Percentiles rank a stretch among this genome's conserved stretches.
These are phyloP conservation scores for Mechanitis messenoides DNA, from an alignment of 2,888 invertebrate species.

Conservation along the genomic window DNA sequence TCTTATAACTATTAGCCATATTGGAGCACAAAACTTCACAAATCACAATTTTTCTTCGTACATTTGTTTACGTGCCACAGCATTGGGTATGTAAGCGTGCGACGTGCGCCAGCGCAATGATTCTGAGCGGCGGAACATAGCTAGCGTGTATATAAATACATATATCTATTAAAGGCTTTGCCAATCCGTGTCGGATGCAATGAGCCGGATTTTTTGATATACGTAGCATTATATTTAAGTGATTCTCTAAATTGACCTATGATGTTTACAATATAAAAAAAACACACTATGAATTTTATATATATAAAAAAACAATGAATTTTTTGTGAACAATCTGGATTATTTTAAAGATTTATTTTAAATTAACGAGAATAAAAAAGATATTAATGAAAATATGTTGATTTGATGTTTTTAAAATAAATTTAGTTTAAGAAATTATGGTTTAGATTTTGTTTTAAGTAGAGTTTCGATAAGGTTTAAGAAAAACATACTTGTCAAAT, in stretches of 20 bases:
- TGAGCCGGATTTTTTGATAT: not conserved
- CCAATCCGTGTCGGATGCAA: not conserved
- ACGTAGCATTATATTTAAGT: not conserved
- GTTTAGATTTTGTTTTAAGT: too few relatives aligned
- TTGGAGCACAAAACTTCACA: conserved; percentile 34
- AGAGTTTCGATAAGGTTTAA: too few relatives aligned
- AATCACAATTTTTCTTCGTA: conserved; percentile 14
- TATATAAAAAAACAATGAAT: too few relatives aligned
- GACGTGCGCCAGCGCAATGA: conserved; percentile 2
- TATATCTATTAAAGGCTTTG: not conserved
- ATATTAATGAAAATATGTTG: too few relatives aligned
- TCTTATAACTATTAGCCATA: conserved; percentile 64
- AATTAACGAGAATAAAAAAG: too few relatives aligned
- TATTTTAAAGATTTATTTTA: too few relatives aligned
- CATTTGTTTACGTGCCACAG: conserved; percentile 33
- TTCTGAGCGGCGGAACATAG: not conserved
- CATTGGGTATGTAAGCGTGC: not conserved
- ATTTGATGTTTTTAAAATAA: too few relatives aligned
- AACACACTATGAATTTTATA: too few relatives aligned
- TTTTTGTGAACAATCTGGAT: too few relatives aligned
- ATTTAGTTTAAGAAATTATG: too few relatives aligned
- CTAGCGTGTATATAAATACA: not conserved
- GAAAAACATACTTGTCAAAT: too few relatives aligned
- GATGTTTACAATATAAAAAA: too few relatives aligned
- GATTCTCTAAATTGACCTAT: not conserved